phyloP scores from a whole-genome alignment of 2,888 invertebrate genomes.

The Chamaedrilus cognettii region DNA sequence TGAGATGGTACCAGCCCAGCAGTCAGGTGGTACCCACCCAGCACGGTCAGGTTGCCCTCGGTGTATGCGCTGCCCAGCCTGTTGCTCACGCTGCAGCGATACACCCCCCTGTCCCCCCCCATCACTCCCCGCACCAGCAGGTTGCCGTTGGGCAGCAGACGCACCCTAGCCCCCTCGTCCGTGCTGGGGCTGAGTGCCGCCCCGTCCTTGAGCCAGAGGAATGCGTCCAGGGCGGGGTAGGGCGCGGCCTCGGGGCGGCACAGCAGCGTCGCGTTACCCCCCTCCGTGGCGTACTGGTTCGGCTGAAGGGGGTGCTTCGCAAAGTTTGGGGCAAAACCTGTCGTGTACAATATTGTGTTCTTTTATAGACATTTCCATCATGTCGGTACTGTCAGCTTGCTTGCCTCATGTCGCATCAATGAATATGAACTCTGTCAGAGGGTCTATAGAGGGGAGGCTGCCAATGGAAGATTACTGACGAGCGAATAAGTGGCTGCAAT shows the following conservation, averaged over 20 bases:
- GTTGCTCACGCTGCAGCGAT: conserved; percentile 49
- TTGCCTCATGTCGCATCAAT: too few species aligned
- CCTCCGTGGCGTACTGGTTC: conserved; percentile 85
- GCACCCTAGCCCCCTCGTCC: conserved; percentile 45
- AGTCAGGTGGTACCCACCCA: conserved; percentile 47
- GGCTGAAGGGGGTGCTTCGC: conserved; percentile 87
- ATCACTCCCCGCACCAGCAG: conserved; percentile 70
- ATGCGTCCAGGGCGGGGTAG: conserved; percentile 62
- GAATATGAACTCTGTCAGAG: too few species aligned
- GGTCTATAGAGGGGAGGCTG: too few species aligned
- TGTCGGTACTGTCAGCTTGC: too few species aligned
- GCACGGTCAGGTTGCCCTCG: conserved; percentile 41
- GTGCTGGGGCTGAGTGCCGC: conserved; percentile 29
- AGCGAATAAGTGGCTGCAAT: too few species aligned
- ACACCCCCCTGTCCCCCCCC: conserved; percentile 43
- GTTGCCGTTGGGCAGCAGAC: conserved; percentile 82
- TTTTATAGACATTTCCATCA: too few species aligned
- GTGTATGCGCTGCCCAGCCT: conserved; percentile 41
- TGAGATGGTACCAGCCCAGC: too few species aligned
- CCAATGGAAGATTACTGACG: too few species aligned
- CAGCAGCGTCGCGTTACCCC: conserved; percentile 83
- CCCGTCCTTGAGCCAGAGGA: conserved; percentile 88
- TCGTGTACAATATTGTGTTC: too few species aligned
- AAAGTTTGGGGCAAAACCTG: conserved; percentile 77
- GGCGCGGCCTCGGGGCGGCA: conserved; percentile 96